Evolutionary conservation across 1,140 invertebrate genomes (phyloP).

Genomic region (Steinernema khuongi): DNA sequence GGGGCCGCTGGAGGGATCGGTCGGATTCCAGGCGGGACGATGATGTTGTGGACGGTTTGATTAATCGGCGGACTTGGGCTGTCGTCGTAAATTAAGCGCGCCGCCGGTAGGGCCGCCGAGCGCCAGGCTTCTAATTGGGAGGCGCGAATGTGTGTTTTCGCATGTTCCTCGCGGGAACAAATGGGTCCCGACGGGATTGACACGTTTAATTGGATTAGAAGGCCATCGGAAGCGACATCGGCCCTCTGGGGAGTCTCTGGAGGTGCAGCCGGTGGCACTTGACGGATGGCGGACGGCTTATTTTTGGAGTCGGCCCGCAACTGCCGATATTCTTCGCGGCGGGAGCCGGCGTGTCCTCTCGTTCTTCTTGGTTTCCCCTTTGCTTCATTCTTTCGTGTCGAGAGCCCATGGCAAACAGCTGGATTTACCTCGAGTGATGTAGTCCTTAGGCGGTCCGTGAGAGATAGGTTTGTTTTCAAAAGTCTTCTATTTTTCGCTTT

Average conservation of each 20-base stretch:
- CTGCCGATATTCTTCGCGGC: too few species aligned
- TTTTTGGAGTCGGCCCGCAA: too few species aligned
- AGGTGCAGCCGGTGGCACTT: not conserved
- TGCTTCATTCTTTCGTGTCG: too few species aligned
- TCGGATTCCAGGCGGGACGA: not conserved
- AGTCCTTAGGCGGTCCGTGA: too few species aligned
- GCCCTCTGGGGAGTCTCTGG: not conserved
- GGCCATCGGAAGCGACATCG: not conserved
- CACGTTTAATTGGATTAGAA: constrained; percentile 15
- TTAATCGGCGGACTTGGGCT: not conserved
- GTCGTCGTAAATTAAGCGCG: not conserved
- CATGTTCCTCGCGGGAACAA: not conserved
- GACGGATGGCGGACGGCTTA: not conserved
- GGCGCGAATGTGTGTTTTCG: not conserved
- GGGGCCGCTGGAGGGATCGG: not conserved
- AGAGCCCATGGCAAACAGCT: too few species aligned
- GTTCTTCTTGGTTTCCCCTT: too few species aligned
- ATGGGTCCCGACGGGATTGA: not conserved
- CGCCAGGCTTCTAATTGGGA: constrained; percentile 2
- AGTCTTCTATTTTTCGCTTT: too few species aligned
- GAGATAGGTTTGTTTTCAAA: too few species aligned
- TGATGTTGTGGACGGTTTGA: not conserved
- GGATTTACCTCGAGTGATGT: too few species aligned
- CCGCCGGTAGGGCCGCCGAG: not conserved
- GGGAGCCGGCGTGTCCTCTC: too few species aligned